A percentile compares a stretch with the other conserved stretches of the same genome.
phyloP scores from a whole-genome alignment of 2,888 invertebrate genomes.

The Epicampocera succincta region DNA sequence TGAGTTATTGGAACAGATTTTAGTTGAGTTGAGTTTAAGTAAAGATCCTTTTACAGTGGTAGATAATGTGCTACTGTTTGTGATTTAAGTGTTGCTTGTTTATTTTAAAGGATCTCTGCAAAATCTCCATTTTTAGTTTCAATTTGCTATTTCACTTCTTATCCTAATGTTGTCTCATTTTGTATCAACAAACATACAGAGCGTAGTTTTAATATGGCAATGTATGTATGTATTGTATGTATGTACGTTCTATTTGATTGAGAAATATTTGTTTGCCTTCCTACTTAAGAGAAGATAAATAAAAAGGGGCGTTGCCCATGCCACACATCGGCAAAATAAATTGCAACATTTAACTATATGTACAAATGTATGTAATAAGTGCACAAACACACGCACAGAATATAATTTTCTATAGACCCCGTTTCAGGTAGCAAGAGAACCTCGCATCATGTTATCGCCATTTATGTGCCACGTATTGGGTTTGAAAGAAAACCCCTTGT shows the following conservation, averaged over 20 bases:
- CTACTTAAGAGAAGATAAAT: constrained; percentile 15
- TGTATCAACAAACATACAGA: background rate
- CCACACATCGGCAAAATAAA: constrained; percentile 36
- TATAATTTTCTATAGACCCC: constrained; percentile 31
- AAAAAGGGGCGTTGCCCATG: constrained; percentile 57
- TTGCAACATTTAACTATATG: constrained; percentile 16
- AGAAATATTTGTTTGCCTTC: constrained; percentile 21
- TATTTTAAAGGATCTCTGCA: constrained; percentile 68
- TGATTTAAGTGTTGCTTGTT: constrained; percentile 48
- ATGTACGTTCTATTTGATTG: constrained; percentile 12
- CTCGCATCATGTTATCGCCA: constrained; percentile 39
- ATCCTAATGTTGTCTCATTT: constrained; percentile 44
- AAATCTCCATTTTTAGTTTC: constrained; percentile 67
- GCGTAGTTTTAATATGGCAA: background rate
- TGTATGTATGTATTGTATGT: too few relatives aligned
- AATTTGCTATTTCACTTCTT: constrained; percentile 42
- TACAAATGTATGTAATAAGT: background rate
- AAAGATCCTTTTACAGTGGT: constrained; percentile 67
- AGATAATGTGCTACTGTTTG: constrained; percentile 70
- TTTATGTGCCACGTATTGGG: constrained; percentile 25
- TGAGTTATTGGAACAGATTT: background rate
- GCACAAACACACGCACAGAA: background rate
- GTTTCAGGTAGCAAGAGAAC: constrained; percentile 41
- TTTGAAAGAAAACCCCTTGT: constrained; percentile 43
- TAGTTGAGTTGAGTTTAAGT: background rate